These are phyloP conservation scores for Ditula angustiorana DNA, from an alignment of 2,888 invertebrate species.

Conservation along the genomic window DNA sequence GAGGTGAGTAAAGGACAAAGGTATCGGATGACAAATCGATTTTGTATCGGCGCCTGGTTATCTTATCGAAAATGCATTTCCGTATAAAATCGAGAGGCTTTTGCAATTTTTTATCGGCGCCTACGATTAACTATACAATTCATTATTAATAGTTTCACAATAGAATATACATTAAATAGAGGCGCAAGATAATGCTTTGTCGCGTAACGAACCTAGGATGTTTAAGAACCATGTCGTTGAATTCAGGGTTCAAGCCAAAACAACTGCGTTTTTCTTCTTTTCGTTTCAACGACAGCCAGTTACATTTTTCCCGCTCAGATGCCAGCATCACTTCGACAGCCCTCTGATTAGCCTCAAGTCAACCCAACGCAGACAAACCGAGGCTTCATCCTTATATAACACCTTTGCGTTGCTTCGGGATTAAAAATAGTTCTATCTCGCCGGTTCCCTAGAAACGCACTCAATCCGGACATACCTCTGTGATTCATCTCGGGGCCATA, in stretches of 20 bases:
- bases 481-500: constrained; percentile 21
- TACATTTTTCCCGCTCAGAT: too few relatives aligned
- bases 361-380: too few relatives aligned
- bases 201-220: too few relatives aligned
- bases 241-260: too few relatives aligned
- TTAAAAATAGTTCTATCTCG: constrained; percentile 3
- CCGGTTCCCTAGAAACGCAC: constrained; percentile 10
- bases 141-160: background rate
- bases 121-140: background rate
- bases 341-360: too few relatives aligned
- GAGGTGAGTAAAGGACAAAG: constrained; percentile 28
- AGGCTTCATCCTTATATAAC: too few relatives aligned
- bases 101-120: constrained; percentile 11
- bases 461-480: constrained; percentile 28
- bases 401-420: background rate
- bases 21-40: constrained; percentile 39
- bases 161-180: background rate
- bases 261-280: too few relatives aligned
- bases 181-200: too few relatives aligned
- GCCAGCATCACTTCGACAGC: too few relatives aligned
- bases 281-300: too few relatives aligned
- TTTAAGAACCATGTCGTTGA: too few relatives aligned
- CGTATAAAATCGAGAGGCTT: constrained; percentile 8
- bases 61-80: constrained; percentile 34
- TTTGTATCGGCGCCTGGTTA: constrained; percentile 25